Percentiles rank a stretch among this genome's conserved stretches.
Evolutionary conservation across 2,888 invertebrate genomes (phyloP).

Genomic region (Apodemia duryi): DNA sequence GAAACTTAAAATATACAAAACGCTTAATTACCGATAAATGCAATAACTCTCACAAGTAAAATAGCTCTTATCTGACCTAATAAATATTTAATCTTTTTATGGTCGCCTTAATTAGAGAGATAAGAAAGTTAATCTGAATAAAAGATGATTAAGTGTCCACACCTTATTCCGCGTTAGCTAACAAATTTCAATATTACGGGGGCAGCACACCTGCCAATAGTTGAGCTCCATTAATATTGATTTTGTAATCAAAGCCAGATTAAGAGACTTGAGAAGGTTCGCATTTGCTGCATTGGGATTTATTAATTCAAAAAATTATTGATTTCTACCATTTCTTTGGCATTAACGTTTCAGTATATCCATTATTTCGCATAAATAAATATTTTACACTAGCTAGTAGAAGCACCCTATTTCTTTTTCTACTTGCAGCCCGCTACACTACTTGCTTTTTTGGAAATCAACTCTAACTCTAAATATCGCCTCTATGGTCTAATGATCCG

Average conservation of each 20-base stretch:
- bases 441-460: too few species aligned
- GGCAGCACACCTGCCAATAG: conserved; percentile 57
- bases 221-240: conserved; percentile 57
- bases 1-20: neutral
- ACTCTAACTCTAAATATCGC: too few species aligned
- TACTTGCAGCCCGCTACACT: too few species aligned
- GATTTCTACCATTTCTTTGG: conserved; percentile 1
- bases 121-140: conserved; percentile 47
- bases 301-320: conserved; percentile 42
- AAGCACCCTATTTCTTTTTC: too few species aligned
- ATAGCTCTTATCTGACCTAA: neutral
- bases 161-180: conserved; percentile 42
- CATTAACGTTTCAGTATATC: neutral
- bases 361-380: too few species aligned
- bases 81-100: conserved; percentile 28
- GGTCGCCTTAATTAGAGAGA: conserved; percentile 38
- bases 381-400: too few species aligned
- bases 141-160: conserved; percentile 52
- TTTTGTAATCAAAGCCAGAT: conserved; percentile 71
- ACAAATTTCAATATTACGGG: conserved; percentile 61
- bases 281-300: conserved; percentile 46
- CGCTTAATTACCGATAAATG: neutral
- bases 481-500: too few species aligned
- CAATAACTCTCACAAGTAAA: neutral
- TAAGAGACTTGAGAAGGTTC: conserved; percentile 44